phyloP scores from a whole-genome alignment of 2,888 invertebrate genomes.

The Conistra vaccinii region DNA sequence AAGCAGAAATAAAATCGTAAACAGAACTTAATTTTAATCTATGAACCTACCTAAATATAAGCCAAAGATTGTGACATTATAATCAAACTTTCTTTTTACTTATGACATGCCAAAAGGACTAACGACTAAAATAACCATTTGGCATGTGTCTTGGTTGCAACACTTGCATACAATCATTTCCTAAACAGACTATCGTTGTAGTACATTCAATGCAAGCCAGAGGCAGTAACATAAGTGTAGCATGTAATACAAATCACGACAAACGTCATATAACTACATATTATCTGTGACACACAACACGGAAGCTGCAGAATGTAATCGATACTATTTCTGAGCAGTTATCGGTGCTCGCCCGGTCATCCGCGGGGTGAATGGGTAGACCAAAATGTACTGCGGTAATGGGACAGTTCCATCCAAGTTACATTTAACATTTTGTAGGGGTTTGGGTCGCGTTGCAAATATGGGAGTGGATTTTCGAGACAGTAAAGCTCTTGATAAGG shows the following conservation, averaged over 20 bases:
- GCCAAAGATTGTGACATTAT: background rate
- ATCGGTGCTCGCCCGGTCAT: conserved; percentile 61
- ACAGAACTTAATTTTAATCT: too few relatives aligned
- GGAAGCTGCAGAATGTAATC: conserved; percentile 62
- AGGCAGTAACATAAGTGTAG: conserved; percentile 1
- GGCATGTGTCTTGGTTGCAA: background rate
- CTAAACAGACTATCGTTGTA: background rate
- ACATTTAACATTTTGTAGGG: background rate
- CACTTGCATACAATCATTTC: background rate
- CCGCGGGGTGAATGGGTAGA: conserved; percentile 50
- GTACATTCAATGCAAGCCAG: background rate
- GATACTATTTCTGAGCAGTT: conserved; percentile 65
- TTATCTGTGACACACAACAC: conserved; percentile 42
- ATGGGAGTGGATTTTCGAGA: background rate
- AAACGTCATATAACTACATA: conserved; percentile 26
- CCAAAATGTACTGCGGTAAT: background rate
- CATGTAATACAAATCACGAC: conserved; percentile 26
- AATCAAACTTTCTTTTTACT: background rate
- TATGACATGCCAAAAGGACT: background rate
- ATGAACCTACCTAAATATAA: too few relatives aligned
- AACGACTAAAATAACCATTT: too few relatives aligned
- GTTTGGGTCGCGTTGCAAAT: background rate
- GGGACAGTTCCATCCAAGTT: conserved; percentile 6
- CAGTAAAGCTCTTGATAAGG: background rate
- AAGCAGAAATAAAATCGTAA: too few relatives aligned